A percentile compares a stretch with the other conserved stretches of the same genome.
Conservation (phyloP, 1,140 invertebrate genomes). For the Brachionus sp. region DNA sequence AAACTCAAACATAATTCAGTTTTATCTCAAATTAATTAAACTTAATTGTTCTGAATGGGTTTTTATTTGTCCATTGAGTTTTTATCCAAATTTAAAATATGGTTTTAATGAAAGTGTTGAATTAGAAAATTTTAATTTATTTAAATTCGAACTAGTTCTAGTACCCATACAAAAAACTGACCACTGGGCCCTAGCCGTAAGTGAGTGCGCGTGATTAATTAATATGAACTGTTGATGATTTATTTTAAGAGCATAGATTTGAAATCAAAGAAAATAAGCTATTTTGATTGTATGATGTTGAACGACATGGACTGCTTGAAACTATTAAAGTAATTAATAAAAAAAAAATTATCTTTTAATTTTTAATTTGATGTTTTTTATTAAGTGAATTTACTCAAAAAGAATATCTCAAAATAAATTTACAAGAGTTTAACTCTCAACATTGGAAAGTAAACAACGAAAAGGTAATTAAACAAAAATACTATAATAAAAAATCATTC, state of each 20-base stretch:
- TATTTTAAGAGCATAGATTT: slow-evolving; percentile 7
- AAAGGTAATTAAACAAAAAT: neutral
- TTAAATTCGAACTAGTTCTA: neutral
- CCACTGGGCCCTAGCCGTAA: slow-evolving; percentile 20
- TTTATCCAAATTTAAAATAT: slow-evolving; percentile 45
- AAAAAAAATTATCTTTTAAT: neutral
- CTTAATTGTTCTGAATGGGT: neutral
- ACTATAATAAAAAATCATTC: too few species aligned
- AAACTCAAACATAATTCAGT: slow-evolving; percentile 10
- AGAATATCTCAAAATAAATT: slow-evolving; percentile 17
- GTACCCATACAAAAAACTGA: slow-evolving; percentile 37
- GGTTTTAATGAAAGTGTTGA: slow-evolving; percentile 1
- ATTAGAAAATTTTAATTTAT: neutral
- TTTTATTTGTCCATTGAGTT: slow-evolving; percentile 23
- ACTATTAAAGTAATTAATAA: neutral
- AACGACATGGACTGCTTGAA: slow-evolving; percentile 41
- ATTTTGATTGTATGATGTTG: slow-evolving; percentile 1
- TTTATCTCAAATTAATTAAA: slow-evolving; percentile 28
- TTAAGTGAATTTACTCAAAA: slow-evolving; percentile 7
- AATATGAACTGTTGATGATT: neutral
- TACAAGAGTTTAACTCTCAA: neutral
- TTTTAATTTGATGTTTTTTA: neutral
- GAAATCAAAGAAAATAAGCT: slow-evolving; percentile 26
- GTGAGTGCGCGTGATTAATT: neutral
- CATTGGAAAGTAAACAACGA: slow-evolving; percentile 20